Base-by-base conservation (phyloP, 30 jellyfish, hydroid and myxozoan species). In the Hydractinia echinata region DNA sequence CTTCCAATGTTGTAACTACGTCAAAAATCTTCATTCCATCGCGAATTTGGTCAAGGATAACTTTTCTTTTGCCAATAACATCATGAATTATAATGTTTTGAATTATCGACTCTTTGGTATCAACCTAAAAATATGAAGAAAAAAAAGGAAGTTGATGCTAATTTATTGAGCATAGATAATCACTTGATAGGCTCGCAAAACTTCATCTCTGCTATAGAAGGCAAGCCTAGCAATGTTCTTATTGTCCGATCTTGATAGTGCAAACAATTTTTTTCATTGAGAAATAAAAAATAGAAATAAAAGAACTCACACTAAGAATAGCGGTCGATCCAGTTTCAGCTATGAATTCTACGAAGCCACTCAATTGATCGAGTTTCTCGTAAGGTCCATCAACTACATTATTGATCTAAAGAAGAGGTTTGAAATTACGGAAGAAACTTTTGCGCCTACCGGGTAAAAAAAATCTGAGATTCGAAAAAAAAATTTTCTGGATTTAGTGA, bases 311-410 rank as follows among this genome's bases (percentile, higher is more conserved):
- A 58, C 18, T 11, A 58, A 58, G 69, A 58, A 58, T 3, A 56
- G 68, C 68, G 68, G 68, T 56, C n/a, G 68, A 58, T 58, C 69
- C 69, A 58, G 69, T 58, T 58, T 58, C 69, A 58, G 69, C 69
- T 58, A 58, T 11, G 68, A 56, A n/a, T n/a, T 56, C 68, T 9
- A n/a, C 10, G n/a, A 56, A 56, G 10, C 68, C 68, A 56, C n/a
- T 56, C 68, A 56, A n/a, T n/a, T 56, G 18, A 58, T 16, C 3
- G 18, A 58, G 18, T 58, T 16, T 58, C 15, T 58, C 69, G 19
- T 58, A 58, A 11, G 1, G 18, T 13, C 69, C 69, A 3, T 58
- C 1, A 58, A 16, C 19, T 16, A 58, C 69, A 11, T 58, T 58
- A 58, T 16, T 58, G 15, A 58, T 58, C 69, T 58, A 16, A 58